Evolutionary conservation across 2,113 vertebrate species (phyloP).

Genomic region (Coturnix japonica): DNA sequence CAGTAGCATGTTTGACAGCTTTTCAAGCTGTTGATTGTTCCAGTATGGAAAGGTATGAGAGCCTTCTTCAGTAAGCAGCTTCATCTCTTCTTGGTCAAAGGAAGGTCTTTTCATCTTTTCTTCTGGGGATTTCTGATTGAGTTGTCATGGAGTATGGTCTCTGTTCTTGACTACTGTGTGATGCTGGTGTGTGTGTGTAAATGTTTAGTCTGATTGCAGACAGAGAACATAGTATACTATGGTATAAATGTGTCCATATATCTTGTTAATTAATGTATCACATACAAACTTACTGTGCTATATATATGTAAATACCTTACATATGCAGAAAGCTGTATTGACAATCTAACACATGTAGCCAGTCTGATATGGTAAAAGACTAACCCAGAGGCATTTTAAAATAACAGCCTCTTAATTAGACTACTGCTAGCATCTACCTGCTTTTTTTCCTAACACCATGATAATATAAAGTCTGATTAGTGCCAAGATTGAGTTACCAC

Average conservation of each 20-base stretch:
- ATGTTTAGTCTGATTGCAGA: neutral
- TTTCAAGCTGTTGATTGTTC: neutral
- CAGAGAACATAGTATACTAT: neutral
- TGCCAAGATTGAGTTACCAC: neutral
- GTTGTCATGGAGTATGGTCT: neutral
- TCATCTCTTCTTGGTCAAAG: neutral
- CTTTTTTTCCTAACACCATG: accelerated
- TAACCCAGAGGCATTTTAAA: neutral
- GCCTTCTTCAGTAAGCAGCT: neutral
- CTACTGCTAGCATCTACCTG: neutral
- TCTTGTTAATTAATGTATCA: neutral
- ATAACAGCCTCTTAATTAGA: neutral
- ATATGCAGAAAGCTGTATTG: neutral
- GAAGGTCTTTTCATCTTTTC: neutral
- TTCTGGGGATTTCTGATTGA: neutral
- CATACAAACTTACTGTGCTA: neutral
- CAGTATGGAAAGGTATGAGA: neutral
- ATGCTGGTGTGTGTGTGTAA: neutral
- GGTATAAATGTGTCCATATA: accelerated
- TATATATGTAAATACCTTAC: neutral
- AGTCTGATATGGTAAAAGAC: neutral
- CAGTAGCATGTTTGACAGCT: neutral
- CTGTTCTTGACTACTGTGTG: neutral
- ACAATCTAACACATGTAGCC: neutral
- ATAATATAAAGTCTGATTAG: neutral